Evolutionary conservation across 2,797 vertebrate genomes (phyloP).

Genomic region (Clarias fuscus): DNA sequence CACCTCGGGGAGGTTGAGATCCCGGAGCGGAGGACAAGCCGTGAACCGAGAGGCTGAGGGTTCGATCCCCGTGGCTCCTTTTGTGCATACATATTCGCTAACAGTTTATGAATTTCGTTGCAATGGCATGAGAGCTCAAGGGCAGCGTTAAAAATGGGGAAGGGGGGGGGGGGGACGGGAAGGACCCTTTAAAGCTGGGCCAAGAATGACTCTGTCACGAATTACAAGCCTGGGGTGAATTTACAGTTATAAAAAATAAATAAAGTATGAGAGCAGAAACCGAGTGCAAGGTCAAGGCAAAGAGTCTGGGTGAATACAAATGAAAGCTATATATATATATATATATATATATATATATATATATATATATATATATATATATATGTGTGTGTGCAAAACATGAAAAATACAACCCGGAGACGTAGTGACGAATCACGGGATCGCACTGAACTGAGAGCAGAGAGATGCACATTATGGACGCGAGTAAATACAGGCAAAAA

Average conservation of each 20-base stretch:
- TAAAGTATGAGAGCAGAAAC: conserved; percentile 12
- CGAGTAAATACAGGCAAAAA: conserved; percentile 36
- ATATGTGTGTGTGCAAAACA: background rate
- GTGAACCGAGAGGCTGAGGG: conserved; percentile 34
- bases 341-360: background rate
- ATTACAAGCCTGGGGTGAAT: conserved; percentile 60
- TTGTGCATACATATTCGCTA: conserved; percentile 62
- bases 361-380: background rate
- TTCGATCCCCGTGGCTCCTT: conserved; percentile 37
- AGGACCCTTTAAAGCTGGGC: conserved; percentile 72
- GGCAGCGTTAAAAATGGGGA: conserved; percentile 63
- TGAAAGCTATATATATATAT: background rate
- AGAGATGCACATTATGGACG: conserved; percentile 13
- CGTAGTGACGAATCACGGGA: background rate
- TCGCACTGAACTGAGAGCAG: background rate
- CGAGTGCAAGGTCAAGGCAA: conserved; percentile 32
- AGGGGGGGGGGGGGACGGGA: conserved; percentile 39
- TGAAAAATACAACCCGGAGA: background rate
- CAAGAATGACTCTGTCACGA: conserved; percentile 77
- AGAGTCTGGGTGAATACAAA: conserved; percentile 10
- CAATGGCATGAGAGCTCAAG: conserved; percentile 68
- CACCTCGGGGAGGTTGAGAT: background rate
- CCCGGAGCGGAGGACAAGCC: background rate
- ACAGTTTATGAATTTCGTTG: conserved; percentile 64
- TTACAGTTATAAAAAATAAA: conserved; percentile 20